Conservation (phyloP, 1,140 invertebrate genomes). For the Bicyclus anynana region DNA sequence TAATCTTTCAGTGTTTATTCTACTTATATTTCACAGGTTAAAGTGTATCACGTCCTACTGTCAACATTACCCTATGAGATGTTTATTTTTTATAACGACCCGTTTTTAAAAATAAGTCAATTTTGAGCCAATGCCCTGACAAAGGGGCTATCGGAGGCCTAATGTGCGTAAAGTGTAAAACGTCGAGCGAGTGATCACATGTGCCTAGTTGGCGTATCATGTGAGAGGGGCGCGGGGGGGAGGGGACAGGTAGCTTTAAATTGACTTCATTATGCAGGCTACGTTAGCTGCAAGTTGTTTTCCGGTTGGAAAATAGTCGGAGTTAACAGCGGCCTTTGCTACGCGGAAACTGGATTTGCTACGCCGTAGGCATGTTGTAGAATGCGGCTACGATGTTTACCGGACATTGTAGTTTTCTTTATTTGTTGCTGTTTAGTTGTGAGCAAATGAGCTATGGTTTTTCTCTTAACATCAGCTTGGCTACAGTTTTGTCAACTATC, state of each 20-base stretch:
- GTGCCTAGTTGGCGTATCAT: conserved; percentile 43
- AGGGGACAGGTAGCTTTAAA: conserved; percentile 37
- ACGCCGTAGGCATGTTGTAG: background rate
- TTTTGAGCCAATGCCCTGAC: conserved; percentile 44
- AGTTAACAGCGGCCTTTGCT: background rate
- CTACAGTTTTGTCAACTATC: too few species aligned
- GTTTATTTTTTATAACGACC: background rate
- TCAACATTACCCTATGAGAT: too few species aligned
- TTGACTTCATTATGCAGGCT: conserved; percentile 20
- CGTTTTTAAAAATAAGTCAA: conserved; percentile 31
- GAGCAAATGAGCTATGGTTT: too few species aligned
- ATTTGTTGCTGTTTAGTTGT: too few species aligned
- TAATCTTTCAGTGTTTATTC: too few species aligned
- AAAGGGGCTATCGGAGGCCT: conserved; percentile 57
- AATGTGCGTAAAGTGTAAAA: conserved; percentile 62
- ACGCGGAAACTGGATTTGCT: background rate
- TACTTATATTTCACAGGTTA: too few species aligned
- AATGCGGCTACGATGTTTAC: too few species aligned
- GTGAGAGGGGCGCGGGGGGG: conserved; percentile 44
- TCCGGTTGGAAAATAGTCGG: background rate
- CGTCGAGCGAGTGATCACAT: conserved; percentile 39
- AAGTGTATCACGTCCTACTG: too few species aligned
- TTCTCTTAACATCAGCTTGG: too few species aligned
- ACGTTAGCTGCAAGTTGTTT: conserved; percentile 5
- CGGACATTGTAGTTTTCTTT: too few species aligned